phyloP scores from a whole-genome alignment of 2,888 invertebrate species.

The Conops quadrifasciatus region DNA sequence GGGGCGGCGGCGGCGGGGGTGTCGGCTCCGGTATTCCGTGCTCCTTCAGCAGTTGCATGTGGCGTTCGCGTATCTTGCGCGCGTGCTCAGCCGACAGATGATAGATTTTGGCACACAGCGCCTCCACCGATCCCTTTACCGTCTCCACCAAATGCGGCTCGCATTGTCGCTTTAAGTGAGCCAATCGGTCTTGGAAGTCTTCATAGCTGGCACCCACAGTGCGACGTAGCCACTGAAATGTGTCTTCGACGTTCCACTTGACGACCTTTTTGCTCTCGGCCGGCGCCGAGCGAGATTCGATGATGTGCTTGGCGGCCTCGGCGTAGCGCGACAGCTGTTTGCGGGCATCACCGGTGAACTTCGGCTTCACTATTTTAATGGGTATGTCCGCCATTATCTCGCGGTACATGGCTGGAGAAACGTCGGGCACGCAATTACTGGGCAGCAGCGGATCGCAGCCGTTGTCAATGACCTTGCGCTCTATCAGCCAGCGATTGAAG shows the following conservation, averaged over 20 bases:
- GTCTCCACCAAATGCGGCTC: slow-evolving; percentile 96
- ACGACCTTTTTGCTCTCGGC: slow-evolving; percentile 95
- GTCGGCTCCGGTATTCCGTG: slow-evolving; percentile 79
- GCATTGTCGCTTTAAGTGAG: slow-evolving; percentile 92
- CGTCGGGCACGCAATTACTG: slow-evolving; percentile 89
- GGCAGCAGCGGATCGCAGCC: slow-evolving; percentile 92
- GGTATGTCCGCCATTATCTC: slow-evolving; percentile 99
- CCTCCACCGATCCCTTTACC: slow-evolving; percentile 93
- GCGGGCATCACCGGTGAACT: slow-evolving; percentile 91
- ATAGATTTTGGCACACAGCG: slow-evolving; percentile 93
- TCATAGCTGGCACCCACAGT: slow-evolving; percentile 94
- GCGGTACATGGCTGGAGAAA: slow-evolving; percentile 93
- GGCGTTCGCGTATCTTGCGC: slow-evolving; percentile 88
- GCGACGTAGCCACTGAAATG: slow-evolving; percentile 92
- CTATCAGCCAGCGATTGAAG: slow-evolving; percentile 96
- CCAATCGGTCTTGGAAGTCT: slow-evolving; percentile 81
- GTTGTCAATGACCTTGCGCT: slow-evolving; percentile 88
- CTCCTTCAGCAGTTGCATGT: slow-evolving; percentile 84
- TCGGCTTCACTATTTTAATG: slow-evolving; percentile 92
- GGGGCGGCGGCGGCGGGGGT: slow-evolving; percentile 74
- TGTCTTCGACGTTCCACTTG: slow-evolving; percentile 98
- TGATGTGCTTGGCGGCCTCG: slow-evolving; percentile 96
- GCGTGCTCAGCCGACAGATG: slow-evolving; percentile 91
- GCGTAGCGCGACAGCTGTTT: slow-evolving; percentile 94
- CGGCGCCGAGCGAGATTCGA: slow-evolving; percentile 91